These are phyloP conservation scores for Brachionus sp. DNA, from an alignment of 1,140 invertebrate genomes.

Conservation along the genomic window DNA sequence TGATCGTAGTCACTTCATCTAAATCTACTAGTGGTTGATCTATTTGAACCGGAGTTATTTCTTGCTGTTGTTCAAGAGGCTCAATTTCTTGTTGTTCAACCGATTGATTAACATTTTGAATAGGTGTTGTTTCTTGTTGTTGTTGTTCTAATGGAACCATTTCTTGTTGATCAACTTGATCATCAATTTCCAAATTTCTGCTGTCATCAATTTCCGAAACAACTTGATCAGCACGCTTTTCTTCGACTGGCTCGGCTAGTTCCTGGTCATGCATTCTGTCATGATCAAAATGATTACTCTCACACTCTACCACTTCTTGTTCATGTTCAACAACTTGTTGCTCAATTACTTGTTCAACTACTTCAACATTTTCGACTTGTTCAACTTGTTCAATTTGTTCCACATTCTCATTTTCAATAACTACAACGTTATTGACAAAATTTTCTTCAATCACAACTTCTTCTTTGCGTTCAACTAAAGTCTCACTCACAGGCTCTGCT, in stretches of 20 bases:
- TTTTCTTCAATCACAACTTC: constrained; percentile 45
- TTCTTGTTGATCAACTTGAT: constrained; percentile 24
- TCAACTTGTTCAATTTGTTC: constrained; percentile 42
- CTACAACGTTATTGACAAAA: constrained; percentile 35
- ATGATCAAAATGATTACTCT: background rate
- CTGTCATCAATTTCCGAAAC: constrained; percentile 43
- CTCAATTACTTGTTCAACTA: constrained; percentile 46
- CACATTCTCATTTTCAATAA: constrained; percentile 36
- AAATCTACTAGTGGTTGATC: too few species aligned
- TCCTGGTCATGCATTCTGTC: background rate
- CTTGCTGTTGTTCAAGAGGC: background rate
- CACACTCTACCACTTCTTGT: background rate
- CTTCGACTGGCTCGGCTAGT: constrained; percentile 39
- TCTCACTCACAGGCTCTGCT: constrained; percentile 50
- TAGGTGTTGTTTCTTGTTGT: background rate
- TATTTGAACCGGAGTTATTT: background rate
- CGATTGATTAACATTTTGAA: background rate
- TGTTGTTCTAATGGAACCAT: constrained; percentile 14
- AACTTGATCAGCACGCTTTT: constrained; percentile 39
- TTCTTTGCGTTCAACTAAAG: constrained; percentile 50
- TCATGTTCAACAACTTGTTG: constrained; percentile 30
- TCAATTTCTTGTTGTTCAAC: background rate
- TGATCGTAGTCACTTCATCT: too few species aligned
- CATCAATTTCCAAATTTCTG: constrained; percentile 40
- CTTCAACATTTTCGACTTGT: constrained; percentile 18